These are phyloP conservation scores for Tetranychus truncatus DNA, from an alignment of 2,888 invertebrate species.

Conservation along the genomic window DNA sequence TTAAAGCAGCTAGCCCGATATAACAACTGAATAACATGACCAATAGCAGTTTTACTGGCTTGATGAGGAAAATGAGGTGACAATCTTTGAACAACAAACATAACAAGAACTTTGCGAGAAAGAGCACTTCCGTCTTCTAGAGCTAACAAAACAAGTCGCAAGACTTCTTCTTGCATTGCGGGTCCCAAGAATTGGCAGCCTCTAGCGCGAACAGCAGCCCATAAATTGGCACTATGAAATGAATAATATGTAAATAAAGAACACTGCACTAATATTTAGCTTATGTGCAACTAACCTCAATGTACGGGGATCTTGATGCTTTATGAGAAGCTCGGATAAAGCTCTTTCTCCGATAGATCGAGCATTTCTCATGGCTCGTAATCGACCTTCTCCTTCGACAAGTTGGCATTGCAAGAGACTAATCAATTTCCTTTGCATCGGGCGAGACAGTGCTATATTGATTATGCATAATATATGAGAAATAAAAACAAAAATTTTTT, in stretches of 20 bases:
- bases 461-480: conserved; percentile 1
- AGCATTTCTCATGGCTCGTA: conserved; percentile 44
- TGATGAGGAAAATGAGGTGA: conserved; percentile 76
- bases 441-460: conserved; percentile 47
- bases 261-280: background rate
- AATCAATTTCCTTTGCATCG: conserved; percentile 87
- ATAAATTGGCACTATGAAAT: conserved; percentile 50
- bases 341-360: conserved; percentile 84
- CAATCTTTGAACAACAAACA: conserved; percentile 92
- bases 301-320: conserved; percentile 90
- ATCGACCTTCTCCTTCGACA: conserved; percentile 55
- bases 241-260: background rate
- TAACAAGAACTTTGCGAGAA: conserved; percentile 80
- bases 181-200: conserved; percentile 97
- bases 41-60: conserved; percentile 95
- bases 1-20: conserved; percentile 97
- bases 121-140: conserved; percentile 85
- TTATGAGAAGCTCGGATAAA: conserved; percentile 76
- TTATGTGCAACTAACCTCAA: conserved; percentile 35
- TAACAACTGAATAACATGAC: conserved; percentile 90
- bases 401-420: conserved; percentile 80
- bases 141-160: conserved; percentile 76
- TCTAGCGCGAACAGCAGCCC: conserved; percentile 87
- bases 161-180: conserved; percentile 97
- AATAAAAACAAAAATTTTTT: background rate